phyloP scores from a whole-genome alignment of 2,888 invertebrate genomes.

The Philereme transversata region DNA sequence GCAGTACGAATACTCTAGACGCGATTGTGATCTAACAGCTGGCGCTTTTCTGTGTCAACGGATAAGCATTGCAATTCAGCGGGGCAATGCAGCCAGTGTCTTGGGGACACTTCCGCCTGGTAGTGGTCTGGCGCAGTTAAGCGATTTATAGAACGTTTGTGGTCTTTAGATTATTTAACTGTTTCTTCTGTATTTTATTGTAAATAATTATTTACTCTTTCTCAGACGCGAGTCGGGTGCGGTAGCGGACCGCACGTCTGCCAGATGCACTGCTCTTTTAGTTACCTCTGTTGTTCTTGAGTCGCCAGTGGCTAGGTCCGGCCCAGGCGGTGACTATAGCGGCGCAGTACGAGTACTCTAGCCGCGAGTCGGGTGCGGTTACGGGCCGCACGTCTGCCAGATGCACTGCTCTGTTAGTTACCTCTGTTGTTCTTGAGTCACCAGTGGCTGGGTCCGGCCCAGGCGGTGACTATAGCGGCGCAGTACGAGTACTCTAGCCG shows the following conservation, averaged over 20 bases:
- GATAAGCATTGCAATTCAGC: no score
- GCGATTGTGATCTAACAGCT: no score
- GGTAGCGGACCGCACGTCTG: conserved; percentile 83
- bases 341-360: conserved; percentile 89
- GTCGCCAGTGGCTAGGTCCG: conserved; percentile 93
- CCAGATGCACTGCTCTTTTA: no score
- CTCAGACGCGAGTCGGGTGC: conserved; percentile 70
- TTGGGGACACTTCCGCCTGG: no score
- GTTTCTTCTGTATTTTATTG: no score
- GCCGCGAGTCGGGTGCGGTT: conserved; percentile 70
- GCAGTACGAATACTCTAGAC: conserved; percentile 89
- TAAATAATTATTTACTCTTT: no score
- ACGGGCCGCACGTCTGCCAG: conserved; percentile 85
- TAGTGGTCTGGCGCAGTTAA: no score
- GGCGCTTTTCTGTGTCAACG: no score
- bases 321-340: conserved; percentile 88
- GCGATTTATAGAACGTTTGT: no score
- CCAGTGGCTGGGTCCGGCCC: conserved; percentile 95
- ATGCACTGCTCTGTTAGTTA: no score
- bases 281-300: conserved; percentile 79
- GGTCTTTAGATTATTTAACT: no score
- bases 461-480: conserved; percentile 83
- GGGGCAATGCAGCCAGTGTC: no score
- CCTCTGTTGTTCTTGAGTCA: conserved; percentile 84
- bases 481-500: conserved; percentile 89